Conservation (phyloP, 2,888 invertebrate genomes). For the Acanthosoma haemorrhoidale region DNA sequence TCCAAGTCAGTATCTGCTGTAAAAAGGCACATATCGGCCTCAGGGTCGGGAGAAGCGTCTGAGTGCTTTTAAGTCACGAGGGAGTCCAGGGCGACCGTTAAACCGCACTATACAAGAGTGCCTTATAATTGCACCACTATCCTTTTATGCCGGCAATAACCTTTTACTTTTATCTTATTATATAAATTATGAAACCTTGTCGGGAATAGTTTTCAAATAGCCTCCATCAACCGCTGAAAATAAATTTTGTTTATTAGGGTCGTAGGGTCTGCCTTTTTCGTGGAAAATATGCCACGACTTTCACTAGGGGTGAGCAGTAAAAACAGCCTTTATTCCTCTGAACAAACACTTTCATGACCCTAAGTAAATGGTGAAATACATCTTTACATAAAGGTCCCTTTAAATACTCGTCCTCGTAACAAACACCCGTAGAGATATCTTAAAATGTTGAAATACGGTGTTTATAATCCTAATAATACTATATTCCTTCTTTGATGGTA, state of each 20-base stretch:
- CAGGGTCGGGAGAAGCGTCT: background rate
- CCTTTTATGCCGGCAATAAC: constrained; percentile 14
- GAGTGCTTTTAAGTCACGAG: background rate
- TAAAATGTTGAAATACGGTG: no score
- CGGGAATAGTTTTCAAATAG: background rate
- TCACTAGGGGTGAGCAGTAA: background rate
- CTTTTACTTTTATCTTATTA: constrained; percentile 8
- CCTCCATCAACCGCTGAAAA: background rate
- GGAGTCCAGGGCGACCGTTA: background rate
- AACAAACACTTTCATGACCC: background rate
- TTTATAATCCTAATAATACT: no score
- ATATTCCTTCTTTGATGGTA: no score
- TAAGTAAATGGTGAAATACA: background rate
- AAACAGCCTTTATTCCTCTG: background rate
- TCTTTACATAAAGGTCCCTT: background rate
- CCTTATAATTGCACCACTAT: constrained; percentile 10
- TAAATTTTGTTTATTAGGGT: background rate
- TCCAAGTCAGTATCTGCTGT: background rate
- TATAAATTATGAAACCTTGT: background rate
- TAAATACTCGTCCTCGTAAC: no score
- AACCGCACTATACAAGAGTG: background rate
- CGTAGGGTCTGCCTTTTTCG: background rate
- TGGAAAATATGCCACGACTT: background rate
- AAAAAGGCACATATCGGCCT: constrained; percentile 9
- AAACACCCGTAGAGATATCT: no score